Evolutionary conservation across 2,797 vertebrate species (phyloP).

Genomic region (Sebastiscus tertius): DNA sequence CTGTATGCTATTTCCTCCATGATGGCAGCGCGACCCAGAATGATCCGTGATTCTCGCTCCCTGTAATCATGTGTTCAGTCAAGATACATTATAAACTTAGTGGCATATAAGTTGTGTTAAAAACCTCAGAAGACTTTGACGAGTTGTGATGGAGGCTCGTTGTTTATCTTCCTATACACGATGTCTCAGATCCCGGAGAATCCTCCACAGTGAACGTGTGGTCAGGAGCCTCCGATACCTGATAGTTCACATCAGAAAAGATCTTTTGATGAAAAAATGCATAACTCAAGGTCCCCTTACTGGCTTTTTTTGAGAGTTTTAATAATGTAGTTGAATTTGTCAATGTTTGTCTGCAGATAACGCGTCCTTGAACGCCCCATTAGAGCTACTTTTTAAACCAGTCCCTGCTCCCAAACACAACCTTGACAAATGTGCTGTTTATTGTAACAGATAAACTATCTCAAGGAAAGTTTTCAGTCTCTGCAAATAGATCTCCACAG

Average conservation of each 20-base stretch:
- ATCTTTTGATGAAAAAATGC: not conserved
- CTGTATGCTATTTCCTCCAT: accelerated
- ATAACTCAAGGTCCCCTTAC: not conserved
- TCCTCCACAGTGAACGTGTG: not conserved
- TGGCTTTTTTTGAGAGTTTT: not conserved
- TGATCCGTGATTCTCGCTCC: no score
- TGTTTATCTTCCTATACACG: not conserved
- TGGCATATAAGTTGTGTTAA: not conserved
- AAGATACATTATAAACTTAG: no score
- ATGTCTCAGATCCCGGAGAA: not conserved
- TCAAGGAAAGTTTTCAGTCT: not conserved
- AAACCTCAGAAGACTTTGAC: no score
- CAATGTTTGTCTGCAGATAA: not conserved
- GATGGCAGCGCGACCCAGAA: no score
- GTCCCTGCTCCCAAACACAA: not conserved
- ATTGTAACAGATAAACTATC: not conserved
- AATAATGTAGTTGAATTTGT: not conserved
- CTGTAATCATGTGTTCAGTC: not conserved
- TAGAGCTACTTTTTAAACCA: not conserved
- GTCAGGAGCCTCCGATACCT: not conserved
- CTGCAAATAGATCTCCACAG: not conserved
- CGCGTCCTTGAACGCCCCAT: not conserved
- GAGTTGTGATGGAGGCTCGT: not conserved
- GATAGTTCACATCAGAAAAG: not conserved
- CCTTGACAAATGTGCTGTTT: not conserved